Evolutionary conservation across 1,140 invertebrate genomes (phyloP).

Genomic region (Pseudomyrmex dendroicus): DNA sequence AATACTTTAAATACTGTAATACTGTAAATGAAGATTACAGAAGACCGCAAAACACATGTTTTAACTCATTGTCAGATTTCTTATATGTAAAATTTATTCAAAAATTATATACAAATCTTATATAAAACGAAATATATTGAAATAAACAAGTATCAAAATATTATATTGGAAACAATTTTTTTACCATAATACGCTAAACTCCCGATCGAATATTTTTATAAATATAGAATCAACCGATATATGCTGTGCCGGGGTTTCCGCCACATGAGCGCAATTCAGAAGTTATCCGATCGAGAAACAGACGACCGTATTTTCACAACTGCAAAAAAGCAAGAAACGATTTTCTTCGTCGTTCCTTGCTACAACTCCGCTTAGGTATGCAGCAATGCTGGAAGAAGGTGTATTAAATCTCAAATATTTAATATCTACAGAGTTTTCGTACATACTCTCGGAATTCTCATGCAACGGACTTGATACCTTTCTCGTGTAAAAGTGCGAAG

Average conservation of each 20-base stretch:
- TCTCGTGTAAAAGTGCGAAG: slow-evolving; percentile 3
- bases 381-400: slow-evolving; percentile 26
- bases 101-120: not conserved
- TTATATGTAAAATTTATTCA: not conserved
- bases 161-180: slow-evolving; percentile 28
- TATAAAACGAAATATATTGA: not conserved
- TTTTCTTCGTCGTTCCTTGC: not conserved
- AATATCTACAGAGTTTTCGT: slow-evolving; percentile 72
- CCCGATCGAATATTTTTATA: slow-evolving; percentile 14
- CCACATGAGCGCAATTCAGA: not conserved
- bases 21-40: not conserved
- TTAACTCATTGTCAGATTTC: no score
- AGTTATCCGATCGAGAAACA: slow-evolving; percentile 44
- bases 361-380: slow-evolving; percentile 61
- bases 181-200: not conserved
- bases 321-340: slow-evolving; percentile 1
- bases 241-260: not conserved
- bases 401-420: slow-evolving; percentile 79
- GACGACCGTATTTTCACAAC: slow-evolving; percentile 47
- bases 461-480: not conserved
- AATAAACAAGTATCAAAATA: slow-evolving; percentile 18
- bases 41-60: not conserved
- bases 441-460: slow-evolving; percentile 21
- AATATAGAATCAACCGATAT: slow-evolving; percentile 28
- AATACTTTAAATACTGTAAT: not conserved